Base-by-base conservation (phyloP, 2,888 invertebrate species). In the Mylabris sibirica region DNA sequence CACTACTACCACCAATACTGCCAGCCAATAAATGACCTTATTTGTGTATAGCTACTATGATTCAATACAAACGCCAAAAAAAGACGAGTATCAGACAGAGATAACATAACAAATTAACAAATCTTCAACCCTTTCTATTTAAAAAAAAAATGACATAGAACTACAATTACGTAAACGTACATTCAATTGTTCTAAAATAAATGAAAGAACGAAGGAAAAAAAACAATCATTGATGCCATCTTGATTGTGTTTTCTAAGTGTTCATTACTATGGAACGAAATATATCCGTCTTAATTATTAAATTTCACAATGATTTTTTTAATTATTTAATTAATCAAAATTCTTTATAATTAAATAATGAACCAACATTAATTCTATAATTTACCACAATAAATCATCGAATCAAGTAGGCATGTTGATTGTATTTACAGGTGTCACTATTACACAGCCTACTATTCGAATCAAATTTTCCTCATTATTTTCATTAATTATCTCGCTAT, bases 21-120 rank as follows among this genome's bases (percentile, higher is more conserved):
- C 9, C 49, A 49, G 20, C 49, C 49, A 49, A 49, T 20, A 49
- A 20, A 49, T 49, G 49, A 20, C 49, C 49, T 49, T 49, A 49
- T 49, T 49, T 49, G 20, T 49, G 12, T 41, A 11, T 3, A 17
- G 11, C 49, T 20, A 1, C 49, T 17, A 44, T 3, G 5, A 17
- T 17, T 9, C 8, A 49, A 49, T 17, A 49, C 5, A 49, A 49
- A 3, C n/a, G n/a, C 20, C 9, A 49, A 49, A 49, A 49, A 49
- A 44, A 44, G n/a, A 30, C 30, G 30, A 30, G 30, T 30, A 30
- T 8, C n/a, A n/a, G 30, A 30, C 30, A 30, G 8, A 30, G 30
- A 30, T 30, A 8, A 30, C 30, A 30, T 8, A 30, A 30, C 8
- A 30, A 30, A 30, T 30, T 30, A 20, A 49, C 17, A 20, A 17